Conservation (phyloP, 1,140 invertebrate genomes). For the Lerema accius region DNA sequence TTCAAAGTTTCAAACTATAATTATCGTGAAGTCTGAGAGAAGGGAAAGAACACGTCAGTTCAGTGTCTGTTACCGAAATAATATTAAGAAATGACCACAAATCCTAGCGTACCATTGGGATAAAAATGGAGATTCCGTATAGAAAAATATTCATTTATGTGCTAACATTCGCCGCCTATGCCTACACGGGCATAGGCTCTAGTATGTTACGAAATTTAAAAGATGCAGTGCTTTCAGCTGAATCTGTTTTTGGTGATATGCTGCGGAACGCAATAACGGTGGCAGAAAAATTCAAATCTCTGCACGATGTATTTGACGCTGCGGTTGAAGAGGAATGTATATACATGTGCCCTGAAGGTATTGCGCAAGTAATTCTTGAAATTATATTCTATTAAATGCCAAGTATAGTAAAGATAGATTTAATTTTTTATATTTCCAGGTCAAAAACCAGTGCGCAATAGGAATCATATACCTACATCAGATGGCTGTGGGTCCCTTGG, state of each 20-base stretch:
- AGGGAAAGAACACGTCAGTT: constrained; percentile 36
- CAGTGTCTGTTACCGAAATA: not conserved
- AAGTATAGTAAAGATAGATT: constrained; percentile 1
- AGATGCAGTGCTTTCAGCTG: constrained; percentile 90
- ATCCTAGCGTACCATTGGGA: constrained; percentile 21
- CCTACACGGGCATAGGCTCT: constrained; percentile 91
- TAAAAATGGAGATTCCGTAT: constrained; percentile 87
- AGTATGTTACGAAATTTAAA: constrained; percentile 87
- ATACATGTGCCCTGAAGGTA: constrained; percentile 89
- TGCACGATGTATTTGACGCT: constrained; percentile 92
- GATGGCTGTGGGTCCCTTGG: constrained; percentile 93
- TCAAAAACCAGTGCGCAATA: constrained; percentile 85
- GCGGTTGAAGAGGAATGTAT: constrained; percentile 92
- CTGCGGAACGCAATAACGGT: constrained; percentile 90
- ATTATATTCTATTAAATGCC: constrained; percentile 7
- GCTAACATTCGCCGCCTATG: constrained; percentile 90
- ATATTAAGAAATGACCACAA: constrained; percentile 16
- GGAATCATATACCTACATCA: constrained; percentile 87
- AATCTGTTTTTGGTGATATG: constrained; percentile 89
- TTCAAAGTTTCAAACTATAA: too few species aligned
- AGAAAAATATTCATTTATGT: constrained; percentile 89
- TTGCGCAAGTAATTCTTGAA: constrained; percentile 1
- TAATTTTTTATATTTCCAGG: constrained; percentile 79
- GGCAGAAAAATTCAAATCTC: constrained; percentile 88
- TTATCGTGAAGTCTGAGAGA: not conserved